Evolutionary conservation across 2,113 vertebrate genomes (phyloP), one percentile per base, ranked within the genome.

Genomic region (Equus quagga): DNA sequence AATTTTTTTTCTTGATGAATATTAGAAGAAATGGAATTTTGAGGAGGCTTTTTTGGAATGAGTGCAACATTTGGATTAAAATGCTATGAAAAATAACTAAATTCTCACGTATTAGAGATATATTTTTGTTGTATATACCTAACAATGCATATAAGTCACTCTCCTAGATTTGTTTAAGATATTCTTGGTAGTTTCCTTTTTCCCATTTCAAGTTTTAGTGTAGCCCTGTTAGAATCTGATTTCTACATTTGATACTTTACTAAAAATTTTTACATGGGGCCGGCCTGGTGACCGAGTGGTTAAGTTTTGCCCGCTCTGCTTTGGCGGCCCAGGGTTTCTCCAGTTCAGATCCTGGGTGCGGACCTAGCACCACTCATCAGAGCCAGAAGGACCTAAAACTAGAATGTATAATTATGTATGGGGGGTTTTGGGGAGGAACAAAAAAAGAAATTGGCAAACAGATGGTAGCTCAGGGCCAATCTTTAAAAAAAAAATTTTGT

Each of bases 11-110:
- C 18, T 64, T 93, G n/a, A 62, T 81, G 41, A 85, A 62, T 51
- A 84, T 94, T 87, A 92, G 73, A 91, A 41, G 69, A 94, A 94
- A 86, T 86, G 15, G 12, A 78, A 73, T 78, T 97, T 78, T 89
- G 11, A 51, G 11, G 28, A 51, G 10, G 17, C 17, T 79, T 73
- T 76, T 58, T 36, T 56, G 21, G 19, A 83, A 26, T 67, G 33
- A 7, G 96, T 93, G 28, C 26, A 72, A 41, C 15, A 62, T 93
- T 85, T 76, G 33, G 15, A 31, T 82, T 86, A 96, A 95, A 90
- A 51, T 76, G 65, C 28, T 94, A 11, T 79, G 33, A 79, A 75
- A 94, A 76, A 56, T 14, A 75, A 65, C 24, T 44, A 49, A 83
- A 81, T 86, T 85, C 28, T 6, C 54, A 17, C 75, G 8, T 92